phyloP scores from a whole-genome alignment of 2,113 vertebrate genomes.

The Drymodes brunneopygia region DNA sequence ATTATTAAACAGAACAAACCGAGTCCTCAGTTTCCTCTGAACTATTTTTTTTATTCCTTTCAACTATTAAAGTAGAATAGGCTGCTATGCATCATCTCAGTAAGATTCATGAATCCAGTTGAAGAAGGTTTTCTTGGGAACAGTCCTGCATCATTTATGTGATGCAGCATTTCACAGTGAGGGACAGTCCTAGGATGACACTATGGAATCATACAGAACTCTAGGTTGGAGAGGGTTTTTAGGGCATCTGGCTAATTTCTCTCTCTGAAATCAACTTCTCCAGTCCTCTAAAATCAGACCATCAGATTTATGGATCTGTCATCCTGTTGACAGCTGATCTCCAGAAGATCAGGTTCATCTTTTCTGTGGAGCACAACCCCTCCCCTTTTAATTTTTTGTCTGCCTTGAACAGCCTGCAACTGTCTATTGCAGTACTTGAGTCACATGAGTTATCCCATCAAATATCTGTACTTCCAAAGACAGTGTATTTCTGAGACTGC shows the following conservation, averaged over 20 bases:
- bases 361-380: neutral
- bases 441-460: accelerated
- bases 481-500: neutral
- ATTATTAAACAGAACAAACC: neutral
- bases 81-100: neutral
- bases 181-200: neutral
- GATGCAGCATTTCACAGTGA: neutral
- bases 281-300: neutral
- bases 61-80: neutral
- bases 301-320: neutral
- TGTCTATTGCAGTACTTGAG: neutral
- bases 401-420: neutral
- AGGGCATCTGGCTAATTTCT: neutral
- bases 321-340: neutral
- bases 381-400: neutral
- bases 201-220: neutral
- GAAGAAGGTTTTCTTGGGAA: neutral
- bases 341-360: neutral
- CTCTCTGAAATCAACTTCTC: neutral
- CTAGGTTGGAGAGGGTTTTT: neutral
- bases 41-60: neutral
- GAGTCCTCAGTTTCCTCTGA: neutral
- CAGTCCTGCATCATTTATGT: neutral
- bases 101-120: neutral
- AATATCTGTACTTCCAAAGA: neutral